Conservation (phyloP, 1,140 invertebrate species). For the Trichomalopsis sarcophagae region DNA sequence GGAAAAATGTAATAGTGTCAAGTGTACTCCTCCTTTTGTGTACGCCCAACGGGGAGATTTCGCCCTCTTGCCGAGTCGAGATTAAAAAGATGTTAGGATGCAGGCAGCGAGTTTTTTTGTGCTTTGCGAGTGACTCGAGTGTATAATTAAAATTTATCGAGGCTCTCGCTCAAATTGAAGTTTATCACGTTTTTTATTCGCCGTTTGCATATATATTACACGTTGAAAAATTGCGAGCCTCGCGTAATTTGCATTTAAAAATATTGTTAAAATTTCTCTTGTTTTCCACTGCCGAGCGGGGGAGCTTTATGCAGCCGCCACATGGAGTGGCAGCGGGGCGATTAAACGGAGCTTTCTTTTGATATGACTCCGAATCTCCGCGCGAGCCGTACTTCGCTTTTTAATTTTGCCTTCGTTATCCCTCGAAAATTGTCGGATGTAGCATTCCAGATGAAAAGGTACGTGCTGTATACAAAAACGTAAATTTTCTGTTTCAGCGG, state of each 20-base stretch:
- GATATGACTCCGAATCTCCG: neutral
- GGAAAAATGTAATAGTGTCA: conserved; percentile 47
- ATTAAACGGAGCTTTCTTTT: neutral
- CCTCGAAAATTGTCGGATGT: no score
- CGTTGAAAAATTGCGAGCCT: neutral
- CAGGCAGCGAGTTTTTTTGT: neutral
- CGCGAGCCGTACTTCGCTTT: no score
- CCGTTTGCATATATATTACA: neutral
- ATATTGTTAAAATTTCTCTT: no score
- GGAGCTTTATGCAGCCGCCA: no score
- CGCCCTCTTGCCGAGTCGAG: neutral
- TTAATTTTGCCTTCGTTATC: no score
- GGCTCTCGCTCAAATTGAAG: neutral
- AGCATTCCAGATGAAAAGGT: no score
- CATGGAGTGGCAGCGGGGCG: no score
- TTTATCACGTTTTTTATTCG: neutral
- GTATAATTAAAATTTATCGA: conserved; percentile 12
- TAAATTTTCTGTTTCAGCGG: conserved; percentile 77
- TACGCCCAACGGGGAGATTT: conserved; percentile 22
- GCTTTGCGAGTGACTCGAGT: neutral
- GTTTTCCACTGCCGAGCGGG: no score
- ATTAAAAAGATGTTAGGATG: conserved; percentile 17
- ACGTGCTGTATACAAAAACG: no score
- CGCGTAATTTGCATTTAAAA: neutral
- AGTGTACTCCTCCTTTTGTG: conserved; percentile 39